Base-by-base conservation (phyloP, 2,113 vertebrate genomes). In the Lagopus leucura region DNA sequence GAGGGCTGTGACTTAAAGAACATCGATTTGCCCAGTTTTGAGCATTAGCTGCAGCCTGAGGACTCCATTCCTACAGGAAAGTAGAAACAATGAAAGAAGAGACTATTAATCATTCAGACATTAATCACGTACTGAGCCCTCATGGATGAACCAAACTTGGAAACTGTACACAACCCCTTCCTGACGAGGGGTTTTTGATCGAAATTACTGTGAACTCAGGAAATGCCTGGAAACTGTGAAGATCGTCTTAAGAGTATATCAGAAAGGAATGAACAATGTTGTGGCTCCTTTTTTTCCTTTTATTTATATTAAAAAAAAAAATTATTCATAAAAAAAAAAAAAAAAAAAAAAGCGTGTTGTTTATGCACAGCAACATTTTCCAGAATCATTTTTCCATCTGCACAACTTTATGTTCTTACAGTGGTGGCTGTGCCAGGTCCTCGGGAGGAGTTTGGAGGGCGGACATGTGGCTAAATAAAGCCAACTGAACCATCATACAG, bases 11-110 rank as follows among this genome's bases (percentile, higher is more conserved):
- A 4, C 0, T 5, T 2, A 72, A 28, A 19, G 45, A 67, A 34
- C 98, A 98, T 1, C 8, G 4, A 12, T 42, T 60, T 27, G 96
- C 94, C 91, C 95, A 88, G 0, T 8, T 52, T 66, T 93, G 82
- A 13, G 97, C 97, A 78, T 97, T 97, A 19, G 4, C 3, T 90
- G 96, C 97, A 83, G 96, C 92, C 1, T 11, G 3, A 74, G 47
- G 4, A 63, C 1, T 66, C 97, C 97, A 98, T 12, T 27, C 38
- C 97, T 98, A 57, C 19, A 92, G 0, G 2, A 87, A 85, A 88
- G 13, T 84, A 80, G 55, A 76, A 84, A 57, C 25, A 24, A 93
- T 0, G 2, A 86, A 83, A 88, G 14, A 89, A 80, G 55, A 74
- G 80, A 60, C 50, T 58, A 65, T 17, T 27, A 18, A 13, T 77